phyloP scores from a whole-genome alignment of 2,113 vertebrate species.

The Apteryx mantelli region DNA sequence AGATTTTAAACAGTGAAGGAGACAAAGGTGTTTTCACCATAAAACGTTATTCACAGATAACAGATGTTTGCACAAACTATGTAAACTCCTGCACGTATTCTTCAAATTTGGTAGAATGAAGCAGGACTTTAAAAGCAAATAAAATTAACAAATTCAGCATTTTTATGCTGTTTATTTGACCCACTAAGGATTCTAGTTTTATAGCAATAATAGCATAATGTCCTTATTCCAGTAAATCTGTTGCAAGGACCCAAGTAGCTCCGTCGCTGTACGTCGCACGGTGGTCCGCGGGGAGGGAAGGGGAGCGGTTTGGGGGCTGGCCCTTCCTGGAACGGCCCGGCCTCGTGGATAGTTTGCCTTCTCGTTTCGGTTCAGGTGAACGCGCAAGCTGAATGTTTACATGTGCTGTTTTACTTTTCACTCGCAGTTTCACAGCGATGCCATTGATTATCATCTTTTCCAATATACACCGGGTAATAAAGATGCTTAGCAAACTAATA shows the following conservation, averaged over 20 bases:
- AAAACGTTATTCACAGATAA: accelerated
- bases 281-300: not conserved
- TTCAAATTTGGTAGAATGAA: conserved; percentile 24
- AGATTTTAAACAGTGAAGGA: not conserved
- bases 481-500: not conserved
- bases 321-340: accelerated
- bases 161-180: conserved; percentile 28
- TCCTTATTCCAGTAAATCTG: not conserved
- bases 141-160: not conserved
- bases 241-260: not conserved
- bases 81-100: conserved; percentile 27
- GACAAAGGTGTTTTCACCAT: not conserved
- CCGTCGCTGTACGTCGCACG: not conserved
- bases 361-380: accelerated
- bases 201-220: conserved; percentile 63
- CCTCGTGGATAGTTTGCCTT: not conserved
- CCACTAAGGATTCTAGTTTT: not conserved
- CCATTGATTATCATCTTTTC: accelerated
- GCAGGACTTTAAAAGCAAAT: conserved; percentile 37
- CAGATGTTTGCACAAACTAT: not conserved
- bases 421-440: not conserved
- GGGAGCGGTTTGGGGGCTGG: not conserved
- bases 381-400: accelerated
- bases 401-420: not conserved
- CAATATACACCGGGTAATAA: accelerated